phyloP scores from a whole-genome alignment of 2,888 invertebrate genomes.

The Caenorhabditis sp. region DNA sequence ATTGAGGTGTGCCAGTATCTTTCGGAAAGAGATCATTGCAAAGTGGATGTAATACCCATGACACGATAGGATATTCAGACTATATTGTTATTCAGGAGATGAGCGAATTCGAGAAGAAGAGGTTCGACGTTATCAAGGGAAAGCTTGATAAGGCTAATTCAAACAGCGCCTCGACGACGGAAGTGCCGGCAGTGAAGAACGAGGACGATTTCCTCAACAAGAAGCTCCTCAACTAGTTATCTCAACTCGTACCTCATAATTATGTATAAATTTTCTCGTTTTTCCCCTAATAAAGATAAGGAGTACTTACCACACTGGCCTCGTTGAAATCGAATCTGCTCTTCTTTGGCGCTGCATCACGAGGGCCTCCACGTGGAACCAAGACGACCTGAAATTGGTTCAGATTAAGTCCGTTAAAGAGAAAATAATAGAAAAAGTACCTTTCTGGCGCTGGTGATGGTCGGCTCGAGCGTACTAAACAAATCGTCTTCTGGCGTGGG shows the following conservation, averaged over 20 bases:
- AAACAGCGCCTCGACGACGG: constrained; percentile 28
- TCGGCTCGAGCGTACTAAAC: constrained; percentile 74
- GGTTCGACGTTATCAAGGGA: constrained; percentile 61
- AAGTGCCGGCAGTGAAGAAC: constrained; percentile 28
- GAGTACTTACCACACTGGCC: constrained; percentile 34
- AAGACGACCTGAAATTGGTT: constrained; percentile 52
- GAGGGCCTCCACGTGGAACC: constrained; percentile 41
- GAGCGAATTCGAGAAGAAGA: constrained; percentile 61
- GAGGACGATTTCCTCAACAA: constrained; percentile 53
- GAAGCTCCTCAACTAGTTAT: constrained; percentile 39
- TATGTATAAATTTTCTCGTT: constrained; percentile 45
- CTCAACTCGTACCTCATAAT: constrained; percentile 43
- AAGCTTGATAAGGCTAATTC: constrained; percentile 57
- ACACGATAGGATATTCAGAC: neutral
- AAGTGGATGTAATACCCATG: constrained; percentile 51
- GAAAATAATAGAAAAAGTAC: constrained; percentile 27
- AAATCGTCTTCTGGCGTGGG: constrained; percentile 66
- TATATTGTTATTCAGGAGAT: constrained; percentile 59
- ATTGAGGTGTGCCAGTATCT: constrained; percentile 71
- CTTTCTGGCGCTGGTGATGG: constrained; percentile 73
- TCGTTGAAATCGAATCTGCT: constrained; percentile 66
- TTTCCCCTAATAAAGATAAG: constrained; percentile 20
- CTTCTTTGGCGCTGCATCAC: constrained; percentile 27
- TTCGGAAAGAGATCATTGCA: constrained; percentile 66
- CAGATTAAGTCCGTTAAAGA: neutral